Evolutionary conservation across 92 coral and sea anemone species (phyloP), one percentile per base, ranked within the genome.

Genomic region (Paragorgia papillata): DNA sequence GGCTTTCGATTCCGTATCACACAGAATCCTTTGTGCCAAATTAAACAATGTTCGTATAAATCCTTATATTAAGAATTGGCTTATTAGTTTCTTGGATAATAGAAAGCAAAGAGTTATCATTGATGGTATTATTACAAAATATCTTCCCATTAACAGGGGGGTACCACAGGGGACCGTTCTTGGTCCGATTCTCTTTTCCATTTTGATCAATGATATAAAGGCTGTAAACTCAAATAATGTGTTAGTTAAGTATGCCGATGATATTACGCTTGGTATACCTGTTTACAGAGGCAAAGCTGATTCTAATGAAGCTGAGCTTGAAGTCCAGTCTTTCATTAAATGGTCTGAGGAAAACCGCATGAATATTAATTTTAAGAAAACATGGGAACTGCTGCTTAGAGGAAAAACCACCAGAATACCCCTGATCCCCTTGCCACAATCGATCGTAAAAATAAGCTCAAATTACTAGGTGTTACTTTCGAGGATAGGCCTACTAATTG

Each of bases 1-100:
- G 57, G 86, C 85, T 13, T 81, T 81, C 63, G 85, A 81, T 73
- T 35, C 19, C 26, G 71, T 71, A 50, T 73, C 80, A 50, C 71
- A 29, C 15, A 55, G 48, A 51, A 35, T 33, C 58, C 29, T 29
- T 53, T 31, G 9, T 54, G 2, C 69, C 10, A 10, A 37, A 10
- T 37, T 37, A 37, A 37, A 37, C 4, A 37, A 37, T 37, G 10
- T 37, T 37, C 4, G 10, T 37, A 37, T 37, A 4, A 37, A 37
- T 37, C 10, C 4, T 37, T 37, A 10, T 37, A 10, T 37, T 4
- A 37, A 4, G 6, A 37, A 37, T 37, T 4, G 43, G 43, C 43
- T 37, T 37, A 37, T 17, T 0, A 37, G 43, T 10, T 37, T 37
- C 10, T 37, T 37, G 10, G 10, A 37, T 37, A 37, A 37, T 10